Percentiles rank a stretch among this genome's conserved stretches.
phyloP scores from a whole-genome alignment of 2,113 vertebrate genomes.

The Microcebus lehilahytsara region DNA sequence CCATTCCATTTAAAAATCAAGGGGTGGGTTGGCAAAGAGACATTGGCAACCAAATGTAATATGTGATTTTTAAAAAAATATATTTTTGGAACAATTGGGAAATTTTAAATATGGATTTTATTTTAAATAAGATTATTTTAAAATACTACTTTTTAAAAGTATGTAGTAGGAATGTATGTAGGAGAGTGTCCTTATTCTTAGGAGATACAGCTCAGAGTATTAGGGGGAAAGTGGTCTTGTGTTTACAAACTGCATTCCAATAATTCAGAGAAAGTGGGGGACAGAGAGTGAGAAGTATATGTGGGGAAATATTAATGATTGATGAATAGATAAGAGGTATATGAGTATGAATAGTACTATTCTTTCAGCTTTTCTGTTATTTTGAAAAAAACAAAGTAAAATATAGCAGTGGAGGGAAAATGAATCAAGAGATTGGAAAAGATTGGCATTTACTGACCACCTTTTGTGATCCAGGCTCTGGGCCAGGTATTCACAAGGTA shows the following conservation, averaged over 20 bases:
- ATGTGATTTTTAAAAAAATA: neutral
- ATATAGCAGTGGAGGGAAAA: neutral
- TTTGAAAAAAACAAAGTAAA: neutral
- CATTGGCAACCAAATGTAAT: neutral
- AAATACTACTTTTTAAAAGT: neutral
- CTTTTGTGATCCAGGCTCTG: neutral
- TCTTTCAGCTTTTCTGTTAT: neutral
- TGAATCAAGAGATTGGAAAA: neutral
- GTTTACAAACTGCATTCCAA: neutral
- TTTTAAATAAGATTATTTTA: constrained; percentile 17
- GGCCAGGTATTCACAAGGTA: neutral
- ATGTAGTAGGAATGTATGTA: neutral
- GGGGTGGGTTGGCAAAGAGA: neutral
- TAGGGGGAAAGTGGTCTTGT: neutral
- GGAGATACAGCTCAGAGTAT: neutral
- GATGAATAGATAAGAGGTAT: neutral
- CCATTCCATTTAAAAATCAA: neutral
- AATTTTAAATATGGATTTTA: neutral
- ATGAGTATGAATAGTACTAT: neutral
- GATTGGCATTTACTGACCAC: neutral
- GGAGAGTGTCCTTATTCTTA: neutral
- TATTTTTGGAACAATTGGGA: neutral
- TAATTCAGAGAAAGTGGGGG: neutral
- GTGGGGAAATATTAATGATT: neutral
- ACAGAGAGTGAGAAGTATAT: neutral